Evolutionary conservation across 2,797 vertebrate genomes (phyloP), one percentile per base, ranked within the genome.

Genomic region (Helicolenus hilgendorfi): DNA sequence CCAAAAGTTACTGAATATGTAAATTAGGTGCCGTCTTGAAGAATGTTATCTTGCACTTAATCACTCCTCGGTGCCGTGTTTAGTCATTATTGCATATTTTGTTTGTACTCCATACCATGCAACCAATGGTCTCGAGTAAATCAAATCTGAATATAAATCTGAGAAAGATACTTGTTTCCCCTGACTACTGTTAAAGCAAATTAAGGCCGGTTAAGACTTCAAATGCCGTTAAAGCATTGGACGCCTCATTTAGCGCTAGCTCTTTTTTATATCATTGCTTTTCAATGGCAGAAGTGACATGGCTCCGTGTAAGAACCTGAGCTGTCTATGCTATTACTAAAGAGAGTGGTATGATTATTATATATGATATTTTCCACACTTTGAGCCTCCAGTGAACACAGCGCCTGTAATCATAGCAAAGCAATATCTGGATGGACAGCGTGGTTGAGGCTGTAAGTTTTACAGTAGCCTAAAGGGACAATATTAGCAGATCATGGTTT

Each of bases 401-500:
- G 35, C 2, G 6, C 22, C n/a, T 81, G 63, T 83, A 80, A 84
- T 76, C 58, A 84, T 53, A 83, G 72, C 36, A 77, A 36, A 63
- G 65, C 56, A 75, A 79, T 86, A 79, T 77, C 73, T 1, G 1
- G 24, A 63, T 55, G 73, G 69, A 83, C 83, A 67, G 68, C 38
- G 9, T 69, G 64, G 62, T 62, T 71, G 55, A 71, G 27, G 36
- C 58, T 64, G 63, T 85, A 81, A 60, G 74, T 84, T 86, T 81
- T 77, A 20, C 68, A 68, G 27, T 18, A 60, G 79, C 95, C 87
- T 62, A 15, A 82, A 91, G 92, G 79, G 72, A 14, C 49, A 78
- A 75, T 87, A 85, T 85, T 77, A 87, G 63, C 64, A 75, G 49
- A 80, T 79, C 49, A 53, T 77, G 77, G 74, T 91, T 88, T 74